Percentiles rank a stretch among this genome's conserved stretches.
phyloP scores from a whole-genome alignment of 2,113 vertebrate species.

The Marcusenius ussheri region DNA sequence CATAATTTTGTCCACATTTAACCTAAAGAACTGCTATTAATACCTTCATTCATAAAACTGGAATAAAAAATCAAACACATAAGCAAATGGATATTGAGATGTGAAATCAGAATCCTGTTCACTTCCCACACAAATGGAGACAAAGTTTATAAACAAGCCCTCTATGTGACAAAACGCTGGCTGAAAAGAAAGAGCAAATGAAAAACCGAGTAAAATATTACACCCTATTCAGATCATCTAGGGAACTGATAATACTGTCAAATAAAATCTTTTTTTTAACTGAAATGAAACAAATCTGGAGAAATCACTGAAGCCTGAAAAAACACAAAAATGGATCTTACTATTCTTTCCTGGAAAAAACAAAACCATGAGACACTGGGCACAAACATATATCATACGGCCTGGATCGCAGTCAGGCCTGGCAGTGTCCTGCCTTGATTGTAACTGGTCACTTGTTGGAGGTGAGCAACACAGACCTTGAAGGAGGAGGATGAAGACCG shows the following conservation, averaged over 20 bases:
- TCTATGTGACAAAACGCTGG: not conserved
- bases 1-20: not conserved
- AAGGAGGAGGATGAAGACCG: not conserved
- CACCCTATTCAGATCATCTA: not conserved
- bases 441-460: not conserved
- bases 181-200: not conserved
- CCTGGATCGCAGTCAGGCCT: not conserved
- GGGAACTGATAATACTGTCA: not conserved
- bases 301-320: not conserved
- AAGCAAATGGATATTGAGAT: not conserved
- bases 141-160: not conserved
- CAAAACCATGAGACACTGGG: not conserved
- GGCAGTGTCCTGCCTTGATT: not conserved
- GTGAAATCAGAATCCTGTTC: not conserved
- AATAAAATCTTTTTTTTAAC: not conserved
- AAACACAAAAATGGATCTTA: slow-evolving; percentile 9
- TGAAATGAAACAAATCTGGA: slow-evolving; percentile 20
- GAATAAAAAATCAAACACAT: no score
- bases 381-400: not conserved
- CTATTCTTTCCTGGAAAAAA: not conserved
- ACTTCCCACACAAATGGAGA: not conserved
- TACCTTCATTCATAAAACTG: no score
- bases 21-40: not conserved
- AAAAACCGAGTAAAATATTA: not conserved
- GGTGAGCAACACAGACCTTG: not conserved